These are phyloP conservation scores for Microtus richardsoni DNA, from an alignment of 2,113 vertebrate species.

Conservation along the genomic window DNA sequence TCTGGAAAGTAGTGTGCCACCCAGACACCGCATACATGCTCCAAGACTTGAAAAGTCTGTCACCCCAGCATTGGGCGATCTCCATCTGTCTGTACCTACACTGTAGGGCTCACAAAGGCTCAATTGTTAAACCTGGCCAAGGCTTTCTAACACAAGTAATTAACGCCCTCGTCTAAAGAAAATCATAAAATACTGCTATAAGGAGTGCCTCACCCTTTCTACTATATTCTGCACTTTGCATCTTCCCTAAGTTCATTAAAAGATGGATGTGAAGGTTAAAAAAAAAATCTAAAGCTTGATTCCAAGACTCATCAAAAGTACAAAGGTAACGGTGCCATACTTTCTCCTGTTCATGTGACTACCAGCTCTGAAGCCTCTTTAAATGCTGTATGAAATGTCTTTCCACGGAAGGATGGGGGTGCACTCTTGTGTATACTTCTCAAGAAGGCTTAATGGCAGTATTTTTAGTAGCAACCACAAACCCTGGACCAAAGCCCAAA, in stretches of 20 bases:
- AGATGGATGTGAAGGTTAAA: neutral
- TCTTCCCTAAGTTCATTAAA: neutral
- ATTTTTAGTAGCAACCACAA: conserved; percentile 61
- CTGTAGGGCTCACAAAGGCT: neutral
- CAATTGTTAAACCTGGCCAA: neutral
- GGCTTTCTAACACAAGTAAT: neutral
- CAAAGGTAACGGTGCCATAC: neutral
- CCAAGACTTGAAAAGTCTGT: neutral
- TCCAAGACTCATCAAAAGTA: neutral
- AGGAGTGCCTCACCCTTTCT: neutral
- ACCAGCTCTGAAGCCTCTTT: neutral
- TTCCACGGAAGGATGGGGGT: neutral
- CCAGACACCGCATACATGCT: neutral
- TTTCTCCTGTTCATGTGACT: neutral
- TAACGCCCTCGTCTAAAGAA: neutral
- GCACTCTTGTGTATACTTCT: neutral
- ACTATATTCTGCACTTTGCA: neutral
- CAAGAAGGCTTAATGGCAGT: neutral
- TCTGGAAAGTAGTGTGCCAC: neutral
- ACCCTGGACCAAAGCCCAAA: conserved; percentile 29
- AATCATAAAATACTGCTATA: neutral
- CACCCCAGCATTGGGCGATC: neutral
- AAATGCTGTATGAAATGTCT: neutral
- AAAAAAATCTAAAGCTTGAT: neutral
- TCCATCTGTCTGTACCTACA: too few species aligned